Percentiles rank a stretch among this genome's conserved stretches.
phyloP scores from a whole-genome alignment of 35 echinoderm and acorn worm genomes.

The Patiria miniata region DNA sequence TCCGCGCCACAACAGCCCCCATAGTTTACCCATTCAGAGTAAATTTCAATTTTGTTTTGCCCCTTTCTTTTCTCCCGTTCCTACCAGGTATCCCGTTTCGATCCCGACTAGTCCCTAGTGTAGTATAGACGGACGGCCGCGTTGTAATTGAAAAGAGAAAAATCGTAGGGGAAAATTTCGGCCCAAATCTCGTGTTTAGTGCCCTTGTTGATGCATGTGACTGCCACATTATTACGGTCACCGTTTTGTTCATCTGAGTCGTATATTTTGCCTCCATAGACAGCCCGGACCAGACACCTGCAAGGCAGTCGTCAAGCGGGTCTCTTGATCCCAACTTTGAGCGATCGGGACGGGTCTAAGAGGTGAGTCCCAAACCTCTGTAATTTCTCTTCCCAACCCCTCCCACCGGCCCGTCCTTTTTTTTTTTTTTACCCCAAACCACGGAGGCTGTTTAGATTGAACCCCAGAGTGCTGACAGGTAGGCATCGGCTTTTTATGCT shows the following conservation, averaged over 20 bases:
- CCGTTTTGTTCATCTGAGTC: neutral
- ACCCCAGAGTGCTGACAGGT: neutral
- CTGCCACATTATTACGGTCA: neutral
- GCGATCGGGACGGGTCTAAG: neutral
- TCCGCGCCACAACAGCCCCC: slow-evolving; percentile 3
- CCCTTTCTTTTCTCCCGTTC: neutral
- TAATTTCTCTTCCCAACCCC: neutral
- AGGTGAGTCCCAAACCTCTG: neutral
- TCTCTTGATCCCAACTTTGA: slow-evolving; percentile 11
- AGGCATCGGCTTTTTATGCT: neutral
- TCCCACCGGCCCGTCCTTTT: neutral
- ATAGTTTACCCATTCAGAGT: slow-evolving; percentile 8
- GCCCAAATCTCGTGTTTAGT: too few species aligned
- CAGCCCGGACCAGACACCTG: slow-evolving; percentile 15
- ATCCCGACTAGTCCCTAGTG: neutral
- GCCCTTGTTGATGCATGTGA: too few species aligned
- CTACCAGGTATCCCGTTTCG: slow-evolving; percentile 15
- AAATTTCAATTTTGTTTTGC: slow-evolving; percentile 17
- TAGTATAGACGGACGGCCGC: neutral
- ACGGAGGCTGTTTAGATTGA: slow-evolving; percentile 11
- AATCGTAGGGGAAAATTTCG: too few species aligned
- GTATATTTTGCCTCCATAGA: slow-evolving; percentile 18
- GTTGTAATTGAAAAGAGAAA: neutral
- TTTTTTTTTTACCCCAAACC: neutral
- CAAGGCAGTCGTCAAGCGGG: neutral